phyloP scores from a whole-genome alignment of 2,113 vertebrate genomes.

The Prionailurus bengalensis region DNA sequence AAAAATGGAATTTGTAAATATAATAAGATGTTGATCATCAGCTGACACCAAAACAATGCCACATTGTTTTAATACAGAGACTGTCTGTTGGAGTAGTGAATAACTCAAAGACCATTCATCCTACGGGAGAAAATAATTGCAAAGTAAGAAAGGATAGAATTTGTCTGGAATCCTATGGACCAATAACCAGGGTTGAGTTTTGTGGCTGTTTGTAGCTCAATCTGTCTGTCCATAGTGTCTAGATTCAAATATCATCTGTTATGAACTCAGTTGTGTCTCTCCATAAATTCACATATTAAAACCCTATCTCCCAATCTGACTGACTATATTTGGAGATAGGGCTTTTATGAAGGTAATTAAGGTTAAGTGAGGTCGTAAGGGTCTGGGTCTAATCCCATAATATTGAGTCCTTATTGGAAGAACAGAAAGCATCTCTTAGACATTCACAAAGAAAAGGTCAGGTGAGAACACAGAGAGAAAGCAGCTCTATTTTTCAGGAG shows the following conservation, averaged over 20 bases:
- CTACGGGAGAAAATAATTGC: neutral
- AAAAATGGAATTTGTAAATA: neutral
- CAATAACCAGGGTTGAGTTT: neutral
- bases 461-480: neutral
- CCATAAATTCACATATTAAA: neutral
- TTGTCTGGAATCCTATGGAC: neutral
- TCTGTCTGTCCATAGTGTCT: no score
- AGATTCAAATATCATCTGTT: neutral
- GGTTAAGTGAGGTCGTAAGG: neutral
- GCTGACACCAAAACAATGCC: neutral
- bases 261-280: neutral
- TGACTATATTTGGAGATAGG: neutral
- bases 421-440: neutral
- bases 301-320: neutral
- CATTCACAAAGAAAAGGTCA: no score
- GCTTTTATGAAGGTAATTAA: neutral
- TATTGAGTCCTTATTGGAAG: neutral
- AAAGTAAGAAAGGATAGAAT: neutral
- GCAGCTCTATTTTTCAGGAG: neutral
- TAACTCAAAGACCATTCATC: neutral
- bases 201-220: neutral
- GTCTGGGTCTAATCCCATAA: neutral
- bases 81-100: neutral
- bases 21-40: neutral
- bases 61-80: neutral